Base-by-base conservation (phyloP, 2,888 invertebrate genomes). In the Melanargia galathea region DNA sequence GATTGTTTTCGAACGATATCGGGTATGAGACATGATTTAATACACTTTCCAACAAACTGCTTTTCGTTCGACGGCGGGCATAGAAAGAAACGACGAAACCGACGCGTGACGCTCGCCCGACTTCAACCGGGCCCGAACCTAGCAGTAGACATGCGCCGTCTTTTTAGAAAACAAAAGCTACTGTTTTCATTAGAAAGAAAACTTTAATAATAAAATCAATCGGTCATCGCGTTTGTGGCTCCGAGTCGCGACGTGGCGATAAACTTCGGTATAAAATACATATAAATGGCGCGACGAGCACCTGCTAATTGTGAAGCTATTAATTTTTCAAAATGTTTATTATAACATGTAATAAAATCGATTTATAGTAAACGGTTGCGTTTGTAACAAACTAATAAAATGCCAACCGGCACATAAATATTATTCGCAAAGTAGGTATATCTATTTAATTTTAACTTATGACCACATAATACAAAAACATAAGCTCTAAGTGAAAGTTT, bases 281-380 rank as follows among this genome's bases (percentile, higher is more conserved):
- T 64, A 59, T 64, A 59, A 66, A 61, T 64, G 48, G 52, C 38
- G 51, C 16, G 46, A 38, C 43, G 55, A 51, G 48, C 65, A 65
- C 62, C 65, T 64, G 65, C 64, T 67, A 63, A 65, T 65, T 62
- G 64, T 48, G 40, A 16, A 49, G 48, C 59, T 62, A 63, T 66
- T 63, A 63, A 60, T 64, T 62, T 64, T 62, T 59, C 54, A 43
- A 55, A 67, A 54, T 51, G 49, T 51, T 51, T 51, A 56, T 58
- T 57, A 62, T 54, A 66, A 63, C 65, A 60, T 46, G 63, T 56
- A 63, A 63, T 66, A 45, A 66, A 64, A 64, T 64, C 43, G 54
- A 68, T 66, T 60, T 64, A 64, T 66, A 40, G 64, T 51, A 46
- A 64, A 54, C 55, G 58, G 20, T 38, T 38, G 33, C 18, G 54